Base-by-base conservation (phyloP, 2,888 invertebrate genomes). In the Opisthograptis luteolata region DNA sequence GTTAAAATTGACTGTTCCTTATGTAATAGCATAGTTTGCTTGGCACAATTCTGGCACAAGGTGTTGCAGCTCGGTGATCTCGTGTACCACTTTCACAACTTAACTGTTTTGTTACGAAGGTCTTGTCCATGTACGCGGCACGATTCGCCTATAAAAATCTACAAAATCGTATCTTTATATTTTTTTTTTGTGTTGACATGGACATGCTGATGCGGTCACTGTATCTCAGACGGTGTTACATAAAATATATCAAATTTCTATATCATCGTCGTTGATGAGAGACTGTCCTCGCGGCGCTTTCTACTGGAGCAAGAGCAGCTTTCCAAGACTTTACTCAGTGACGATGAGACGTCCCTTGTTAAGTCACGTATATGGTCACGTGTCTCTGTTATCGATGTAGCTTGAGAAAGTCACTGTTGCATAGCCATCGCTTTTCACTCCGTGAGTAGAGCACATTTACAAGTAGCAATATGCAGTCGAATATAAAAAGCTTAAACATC, bases 81-180 rank as follows among this genome's bases (percentile, higher is more conserved):
- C 55, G 65, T 65, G 66, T 69, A 58, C 66, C 60, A 73, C 77
- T 79, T 79, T 78, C 78, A 75, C 77, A 76, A 75, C 56, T 50
- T 61, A 69, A 72, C 62, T 62, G 64, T 68, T 65, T 63, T 67
- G 62, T 65, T 70, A 64, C 62, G 67, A 72, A 72, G 76, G 70
- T 69, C 70, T 74, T 70, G 70, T 58, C 68, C 65, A 63, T 63
- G 66, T 66, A 63, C 56, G 60, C 59, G 64, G 62, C 64, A 67
- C 62, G 61, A 66, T 66, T 63, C 60, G 56, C 58, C 64, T 57
- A 64, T 64, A 58, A 60, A 65, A 53, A 49, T 55, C 62, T 54
- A 58, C 66, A 55, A 45, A 28, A 57, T 54, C 46, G 49, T 56
- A 60, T 57, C 54, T 32, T 36, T 50, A 44, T 36, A 41, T 36